These are phyloP conservation scores for Musca vetustissima DNA, from an alignment of 1,140 invertebrate species.

Conservation along the genomic window DNA sequence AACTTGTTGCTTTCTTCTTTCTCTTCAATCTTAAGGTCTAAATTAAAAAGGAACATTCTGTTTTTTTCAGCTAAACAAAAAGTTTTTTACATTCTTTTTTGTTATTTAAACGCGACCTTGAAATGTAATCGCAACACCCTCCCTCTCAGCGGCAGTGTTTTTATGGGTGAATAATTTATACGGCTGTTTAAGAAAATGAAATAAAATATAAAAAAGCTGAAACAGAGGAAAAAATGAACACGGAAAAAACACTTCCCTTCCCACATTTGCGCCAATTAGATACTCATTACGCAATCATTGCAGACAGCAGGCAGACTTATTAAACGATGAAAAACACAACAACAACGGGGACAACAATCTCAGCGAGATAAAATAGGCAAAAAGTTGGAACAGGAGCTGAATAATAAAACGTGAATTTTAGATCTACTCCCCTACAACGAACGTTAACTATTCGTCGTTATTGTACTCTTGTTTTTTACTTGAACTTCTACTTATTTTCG, in stretches of 20 bases:
- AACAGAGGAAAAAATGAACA: neutral
- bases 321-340: slow-evolving; percentile 20
- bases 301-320: slow-evolving; percentile 50
- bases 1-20: slow-evolving; percentile 17
- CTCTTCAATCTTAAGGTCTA: neutral
- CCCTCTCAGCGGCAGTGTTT: neutral
- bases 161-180: slow-evolving; percentile 31
- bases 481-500: too few species aligned
- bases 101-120: slow-evolving; percentile 14
- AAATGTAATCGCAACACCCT: neutral
- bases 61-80: slow-evolving; percentile 20
- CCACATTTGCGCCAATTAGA: slow-evolving; percentile 54
- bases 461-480: too few species aligned
- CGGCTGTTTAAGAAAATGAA: slow-evolving; percentile 28
- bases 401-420: slow-evolving; percentile 3
- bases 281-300: slow-evolving; percentile 53
- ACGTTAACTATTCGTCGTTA: too few species aligned
- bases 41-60: neutral
- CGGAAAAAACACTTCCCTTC: slow-evolving; percentile 22
- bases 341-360: neutral
- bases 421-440: neutral
- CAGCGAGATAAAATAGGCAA: neutral
- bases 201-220: neutral
- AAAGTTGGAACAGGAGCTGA: slow-evolving; percentile 1
- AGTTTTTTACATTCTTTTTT: slow-evolving; percentile 14